Evolutionary conservation across 2,888 invertebrate species (phyloP).

Genomic region (Anodontia alba): DNA sequence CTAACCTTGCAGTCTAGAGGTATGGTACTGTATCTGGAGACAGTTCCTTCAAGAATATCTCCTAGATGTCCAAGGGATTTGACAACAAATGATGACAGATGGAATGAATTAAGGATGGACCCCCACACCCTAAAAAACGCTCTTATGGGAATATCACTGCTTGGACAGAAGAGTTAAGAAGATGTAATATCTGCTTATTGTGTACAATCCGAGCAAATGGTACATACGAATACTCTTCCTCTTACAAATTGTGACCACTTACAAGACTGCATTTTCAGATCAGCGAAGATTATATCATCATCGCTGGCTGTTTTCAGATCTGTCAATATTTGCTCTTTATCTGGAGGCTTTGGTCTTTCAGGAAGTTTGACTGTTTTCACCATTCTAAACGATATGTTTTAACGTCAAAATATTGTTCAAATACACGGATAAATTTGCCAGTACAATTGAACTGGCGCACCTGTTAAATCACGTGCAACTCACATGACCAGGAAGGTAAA

Average conservation of each 20-base stretch:
- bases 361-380: conserved; percentile 46
- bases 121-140: no score
- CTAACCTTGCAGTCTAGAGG: no score
- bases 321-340: conserved; percentile 38
- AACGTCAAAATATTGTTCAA: no score
- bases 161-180: no score
- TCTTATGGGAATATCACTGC: no score
- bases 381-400: no score
- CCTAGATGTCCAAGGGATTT: no score
- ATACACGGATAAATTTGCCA: not conserved
- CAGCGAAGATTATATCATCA: conserved; percentile 43
- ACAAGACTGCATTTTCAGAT: not conserved
- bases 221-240: not conserved
- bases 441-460: not conserved
- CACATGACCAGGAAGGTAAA: conserved; percentile 4
- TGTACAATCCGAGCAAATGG: not conserved
- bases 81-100: no score
- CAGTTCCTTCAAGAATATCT: no score
- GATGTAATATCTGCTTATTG: no score
- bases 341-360: conserved; percentile 58
- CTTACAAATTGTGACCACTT: not conserved
- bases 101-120: no score
- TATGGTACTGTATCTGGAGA: no score
- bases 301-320: conserved; percentile 37
- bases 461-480: not conserved